A percentile compares a stretch with the other conserved stretches of the same genome.
Conservation (phyloP, 2,888 invertebrate genomes). For the Dermolepida albohirtum region DNA sequence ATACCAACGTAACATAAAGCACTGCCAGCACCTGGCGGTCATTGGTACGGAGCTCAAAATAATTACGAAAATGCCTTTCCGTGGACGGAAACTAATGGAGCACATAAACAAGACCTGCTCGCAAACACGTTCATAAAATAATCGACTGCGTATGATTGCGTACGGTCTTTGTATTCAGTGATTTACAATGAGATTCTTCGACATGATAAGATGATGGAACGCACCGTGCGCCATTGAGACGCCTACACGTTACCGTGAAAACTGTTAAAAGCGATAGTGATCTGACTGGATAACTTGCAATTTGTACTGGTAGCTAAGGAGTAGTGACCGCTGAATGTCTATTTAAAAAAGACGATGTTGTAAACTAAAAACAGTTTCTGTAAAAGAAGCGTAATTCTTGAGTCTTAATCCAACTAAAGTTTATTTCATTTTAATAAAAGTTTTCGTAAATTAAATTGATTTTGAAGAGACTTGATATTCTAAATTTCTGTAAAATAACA, state of each 20-base stretch:
- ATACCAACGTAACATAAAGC: background rate
- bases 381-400: background rate
- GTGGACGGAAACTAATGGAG: slow-evolving; percentile 31
- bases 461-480: too few species aligned
- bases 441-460: too few species aligned
- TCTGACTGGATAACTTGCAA: slow-evolving; percentile 29
- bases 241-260: slow-evolving; percentile 29
- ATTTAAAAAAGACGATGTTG: slow-evolving; percentile 13
- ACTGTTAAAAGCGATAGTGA: slow-evolving; percentile 26
- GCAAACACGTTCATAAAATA: slow-evolving; percentile 28
- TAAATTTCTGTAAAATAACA: too few species aligned
- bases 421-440: too few species aligned
- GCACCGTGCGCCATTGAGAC: slow-evolving; percentile 26
- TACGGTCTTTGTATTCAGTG: slow-evolving; percentile 25
- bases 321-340: slow-evolving; percentile 20
- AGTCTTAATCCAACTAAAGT: too few species aligned
- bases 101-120: slow-evolving; percentile 30
- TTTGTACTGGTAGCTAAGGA: slow-evolving; percentile 30
- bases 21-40: slow-evolving; percentile 17
- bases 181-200: slow-evolving; percentile 25
- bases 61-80: slow-evolving; percentile 31
- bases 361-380: slow-evolving; percentile 4
- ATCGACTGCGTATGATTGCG: slow-evolving; percentile 26
- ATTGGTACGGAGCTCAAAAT: slow-evolving; percentile 26
- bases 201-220: slow-evolving; percentile 32